Base-by-base conservation (phyloP, 2,797 vertebrate genomes). In the Eutrigla gurnardus region DNA sequence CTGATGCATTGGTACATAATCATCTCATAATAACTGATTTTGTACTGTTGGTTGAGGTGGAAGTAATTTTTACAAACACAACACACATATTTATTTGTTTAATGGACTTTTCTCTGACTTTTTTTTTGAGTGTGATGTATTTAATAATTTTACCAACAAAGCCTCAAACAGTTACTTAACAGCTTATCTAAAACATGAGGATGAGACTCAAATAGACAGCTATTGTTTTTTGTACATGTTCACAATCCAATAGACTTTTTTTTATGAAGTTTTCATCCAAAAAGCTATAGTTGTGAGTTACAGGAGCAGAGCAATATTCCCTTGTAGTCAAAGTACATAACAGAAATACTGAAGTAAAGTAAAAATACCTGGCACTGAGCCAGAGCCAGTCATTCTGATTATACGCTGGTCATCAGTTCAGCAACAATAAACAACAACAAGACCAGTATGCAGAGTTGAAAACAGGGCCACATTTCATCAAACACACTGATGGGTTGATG, bases 351-450 rank as follows among this genome's bases (percentile, higher is more conserved):
- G 0, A 17, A 43, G 18, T 59, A 25, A 45, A 43, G 2, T 40
- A 6, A 2, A 40, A 40, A 17, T 66, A 40, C 4, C 32, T 67
- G 55, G 39, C 47, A 46, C 39, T 12, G 43, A 50, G 54, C 17
- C 55, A 60, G 15, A 47, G 42, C 2, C 47, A 54, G 10, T 43
- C 53, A 59, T 49, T 52, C 35, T 60, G 33, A 65, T 78, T 64
- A 63, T 47, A 15, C 53, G 39, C 39, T 60, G 15, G 10, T 70
- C 61, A 65, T 37, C 25, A 42, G 36, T 54, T 72, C 62, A 66
- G 18, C 10, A 7, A 68, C 70, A 45, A 49, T 55, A 55, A 50
- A 73, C 64, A 78, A 63, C 9, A 58, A 43, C 4, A 63, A 37
- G 46, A n/a, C 17, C 17, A 53, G 59, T 37, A 59, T 40, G 40